These are phyloP conservation scores for Bombus polaris DNA, from an alignment of 1,140 invertebrate genomes.

Conservation along the genomic window DNA sequence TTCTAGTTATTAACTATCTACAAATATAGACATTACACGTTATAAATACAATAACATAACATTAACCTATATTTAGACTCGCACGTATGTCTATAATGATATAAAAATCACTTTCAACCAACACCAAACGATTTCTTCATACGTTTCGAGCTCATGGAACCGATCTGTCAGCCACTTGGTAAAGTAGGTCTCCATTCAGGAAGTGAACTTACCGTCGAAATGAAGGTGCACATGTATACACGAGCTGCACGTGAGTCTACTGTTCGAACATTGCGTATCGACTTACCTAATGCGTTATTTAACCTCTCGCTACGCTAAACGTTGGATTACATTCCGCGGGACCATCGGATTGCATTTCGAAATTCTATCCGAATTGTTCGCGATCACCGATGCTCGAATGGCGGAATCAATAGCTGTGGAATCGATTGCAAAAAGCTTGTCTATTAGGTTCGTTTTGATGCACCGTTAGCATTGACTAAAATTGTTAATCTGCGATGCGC, in stretches of 20 bases:
- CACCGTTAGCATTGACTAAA: background rate
- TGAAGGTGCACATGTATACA: constrained; percentile 30
- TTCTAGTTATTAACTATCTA: background rate
- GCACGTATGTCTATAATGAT: background rate
- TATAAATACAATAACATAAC: background rate
- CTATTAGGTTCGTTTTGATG: background rate
- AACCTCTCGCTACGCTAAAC: constrained; percentile 42
- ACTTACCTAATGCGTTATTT: constrained; percentile 65
- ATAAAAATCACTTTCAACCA: background rate
- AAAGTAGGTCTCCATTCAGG: constrained; percentile 55
- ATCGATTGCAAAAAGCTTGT: background rate
- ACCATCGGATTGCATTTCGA: background rate
- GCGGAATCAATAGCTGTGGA: background rate
- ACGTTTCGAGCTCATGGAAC: background rate
- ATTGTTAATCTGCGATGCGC: background rate
- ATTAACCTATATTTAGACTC: background rate
- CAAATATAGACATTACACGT: background rate
- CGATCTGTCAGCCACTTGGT: constrained; percentile 13
- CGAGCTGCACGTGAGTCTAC: constrained; percentile 4
- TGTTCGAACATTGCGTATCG: constrained; percentile 51
- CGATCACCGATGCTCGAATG: background rate
- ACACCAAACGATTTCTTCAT: background rate
- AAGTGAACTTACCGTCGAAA: constrained; percentile 58
- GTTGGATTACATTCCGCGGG: constrained; percentile 25
- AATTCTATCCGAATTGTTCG: constrained; percentile 43